Evolutionary conservation across 2,113 vertebrate genomes (phyloP), one percentile per base, ranked within the genome.

Genomic region (Glaucidium brasilianum): DNA sequence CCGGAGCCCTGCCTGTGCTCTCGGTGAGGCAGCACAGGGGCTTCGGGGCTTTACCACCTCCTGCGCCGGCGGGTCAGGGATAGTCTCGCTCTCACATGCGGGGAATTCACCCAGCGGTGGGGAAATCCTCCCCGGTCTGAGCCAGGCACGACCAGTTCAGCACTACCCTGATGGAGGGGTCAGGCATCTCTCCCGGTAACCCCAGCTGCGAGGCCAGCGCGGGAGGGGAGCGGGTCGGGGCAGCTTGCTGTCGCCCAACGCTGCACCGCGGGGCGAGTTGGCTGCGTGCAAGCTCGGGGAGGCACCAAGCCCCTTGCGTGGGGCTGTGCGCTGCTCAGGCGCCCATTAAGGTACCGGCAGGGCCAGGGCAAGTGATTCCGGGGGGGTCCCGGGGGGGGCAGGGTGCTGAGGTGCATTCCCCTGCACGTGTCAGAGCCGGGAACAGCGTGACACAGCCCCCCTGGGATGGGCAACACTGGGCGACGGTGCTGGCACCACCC

Each of bases 11-110:
- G 43, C 45, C 15, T 2, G 62, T 2, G 10, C 56, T 64, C 2
- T 1, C 2, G 1, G 12, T 0, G 4, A 21, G 47, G 67, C 10
- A 4, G 30, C 5, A 2, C 1, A 3, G 19, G 25, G 26, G 16
- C 74, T n/a, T 21, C 1, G 14, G 73, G 49, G 50, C n/a, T 66
- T 43, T 23, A 26, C 45, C 1, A 15, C 59, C 55, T 4, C 29
- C 37, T 1, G 12, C 8, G 15, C 32, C 1, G 5, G 27, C 18
- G 1, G 69, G 74, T 17, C 39, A 23, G 27, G 15, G 34, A 30
- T 0, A 3, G 20, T 30, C 73, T 43, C 11, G 8, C 10, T 59
- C 30, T 73, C 30, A 17, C 17, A 2, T 1, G 10, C 9, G 10
- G 79, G 92, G 92, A 92, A 93, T 94, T 93, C 85, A 92, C 37